These are phyloP conservation scores for Drosophila navojoa DNA, from an alignment of 1,140 invertebrate genomes.

Conservation along the genomic window DNA sequence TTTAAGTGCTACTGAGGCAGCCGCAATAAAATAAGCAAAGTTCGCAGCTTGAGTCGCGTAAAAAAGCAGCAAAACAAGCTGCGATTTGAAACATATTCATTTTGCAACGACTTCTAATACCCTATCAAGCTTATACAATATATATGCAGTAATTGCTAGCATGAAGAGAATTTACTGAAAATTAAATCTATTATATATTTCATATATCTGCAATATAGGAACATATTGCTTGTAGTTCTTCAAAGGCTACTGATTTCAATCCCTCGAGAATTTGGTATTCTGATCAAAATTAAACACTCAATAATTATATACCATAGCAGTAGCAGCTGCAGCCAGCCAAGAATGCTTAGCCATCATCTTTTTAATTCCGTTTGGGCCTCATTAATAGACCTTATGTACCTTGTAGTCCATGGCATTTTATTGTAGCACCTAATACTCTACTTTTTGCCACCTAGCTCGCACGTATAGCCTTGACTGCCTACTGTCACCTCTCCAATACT, in stretches of 20 bases:
- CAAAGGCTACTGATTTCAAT: too few species aligned
- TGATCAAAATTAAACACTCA: too few species aligned
- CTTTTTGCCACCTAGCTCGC: background rate
- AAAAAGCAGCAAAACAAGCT: slow-evolving; percentile 26
- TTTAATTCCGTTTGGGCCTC: background rate
- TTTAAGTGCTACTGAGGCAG: slow-evolving; percentile 42
- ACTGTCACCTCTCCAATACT: slow-evolving; percentile 26
- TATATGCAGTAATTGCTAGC: background rate
- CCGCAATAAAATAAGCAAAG: slow-evolving; percentile 63
- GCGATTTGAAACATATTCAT: slow-evolving; percentile 3
- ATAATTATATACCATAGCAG: too few species aligned
- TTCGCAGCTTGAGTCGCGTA: slow-evolving; percentile 16
- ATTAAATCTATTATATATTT: too few species aligned
- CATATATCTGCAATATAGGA: too few species aligned
- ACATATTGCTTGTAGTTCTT: too few species aligned
- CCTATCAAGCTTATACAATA: background rate
- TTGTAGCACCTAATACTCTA: background rate
- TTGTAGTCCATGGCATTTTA: background rate
- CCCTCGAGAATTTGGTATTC: too few species aligned
- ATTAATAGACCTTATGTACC: background rate
- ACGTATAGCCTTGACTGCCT: slow-evolving; percentile 12
- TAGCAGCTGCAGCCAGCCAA: too few species aligned
- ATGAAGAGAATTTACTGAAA: too few species aligned
- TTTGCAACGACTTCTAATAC: slow-evolving; percentile 11
- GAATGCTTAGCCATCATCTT: too few species aligned